phyloP scores from a whole-genome alignment of 2,797 vertebrate genomes.

The Micromesistius poutassou region DNA sequence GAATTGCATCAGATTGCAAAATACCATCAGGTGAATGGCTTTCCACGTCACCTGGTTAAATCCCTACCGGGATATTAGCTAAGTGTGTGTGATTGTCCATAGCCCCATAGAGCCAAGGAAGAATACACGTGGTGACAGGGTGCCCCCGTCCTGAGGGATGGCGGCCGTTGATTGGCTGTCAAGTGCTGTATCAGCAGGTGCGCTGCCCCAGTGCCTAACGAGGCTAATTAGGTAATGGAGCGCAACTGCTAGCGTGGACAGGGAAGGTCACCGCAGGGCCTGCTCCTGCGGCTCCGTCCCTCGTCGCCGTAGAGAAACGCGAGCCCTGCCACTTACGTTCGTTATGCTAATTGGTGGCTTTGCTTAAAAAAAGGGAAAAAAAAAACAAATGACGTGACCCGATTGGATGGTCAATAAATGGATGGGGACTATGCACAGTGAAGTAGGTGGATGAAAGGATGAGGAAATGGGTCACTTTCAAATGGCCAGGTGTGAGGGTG shows the following conservation, averaged over 20 bases:
- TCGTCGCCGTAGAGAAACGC: too few relatives aligned
- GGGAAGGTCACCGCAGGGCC: slow-evolving; percentile 15
- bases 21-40: background rate
- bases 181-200: slow-evolving; percentile 42
- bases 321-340: background rate
- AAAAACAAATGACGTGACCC: background rate
- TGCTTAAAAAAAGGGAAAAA: background rate
- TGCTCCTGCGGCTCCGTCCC: background rate
- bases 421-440: background rate
- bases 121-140: slow-evolving; percentile 18
- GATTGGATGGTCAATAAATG: background rate
- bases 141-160: slow-evolving; percentile 33
- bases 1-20: slow-evolving; percentile 1
- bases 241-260: background rate
- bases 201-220: slow-evolving; percentile 19
- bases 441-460: background rate
- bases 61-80: background rate
- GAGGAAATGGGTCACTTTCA: background rate
- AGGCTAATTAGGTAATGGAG: slow-evolving; percentile 5
- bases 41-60: background rate
- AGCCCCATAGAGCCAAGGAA: slow-evolving; percentile 34
- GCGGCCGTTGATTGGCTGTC: slow-evolving; percentile 38
- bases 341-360: background rate
- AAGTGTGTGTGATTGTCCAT: background rate
- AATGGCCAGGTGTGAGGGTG: background rate